These are phyloP conservation scores for Cerastis rubricosa DNA, from an alignment of 2,888 invertebrate species.

Conservation along the genomic window DNA sequence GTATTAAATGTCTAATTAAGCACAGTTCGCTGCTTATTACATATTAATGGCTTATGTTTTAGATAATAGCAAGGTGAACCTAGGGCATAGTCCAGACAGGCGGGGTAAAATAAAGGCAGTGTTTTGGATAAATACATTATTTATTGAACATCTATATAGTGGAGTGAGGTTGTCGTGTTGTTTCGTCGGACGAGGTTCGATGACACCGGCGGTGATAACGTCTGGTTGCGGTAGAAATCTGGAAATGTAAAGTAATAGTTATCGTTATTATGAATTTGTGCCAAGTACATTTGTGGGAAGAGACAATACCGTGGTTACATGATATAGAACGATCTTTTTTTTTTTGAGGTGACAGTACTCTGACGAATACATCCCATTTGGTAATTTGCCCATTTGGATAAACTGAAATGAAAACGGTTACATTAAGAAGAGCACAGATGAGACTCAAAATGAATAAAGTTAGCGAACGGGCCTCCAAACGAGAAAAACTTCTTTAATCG, in stretches of 20 bases:
- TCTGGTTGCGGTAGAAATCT: constrained; percentile 75
- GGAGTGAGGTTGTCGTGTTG: constrained; percentile 69
- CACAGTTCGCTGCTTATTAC: constrained; percentile 8
- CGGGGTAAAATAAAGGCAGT: constrained; percentile 46
- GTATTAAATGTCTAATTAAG: constrained; percentile 23
- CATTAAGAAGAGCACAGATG: neutral
- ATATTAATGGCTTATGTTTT: constrained; percentile 17
- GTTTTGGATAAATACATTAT: constrained; percentile 48
- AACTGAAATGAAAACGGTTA: neutral
- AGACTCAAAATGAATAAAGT: neutral
- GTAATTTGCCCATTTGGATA: no score
- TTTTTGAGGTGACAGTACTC: neutral
- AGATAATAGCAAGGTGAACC: constrained; percentile 28
- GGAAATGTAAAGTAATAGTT: constrained; percentile 68
- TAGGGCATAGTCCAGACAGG: constrained; percentile 13
- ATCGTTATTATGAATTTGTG: neutral
- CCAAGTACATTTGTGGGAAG: neutral
- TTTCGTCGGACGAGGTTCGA: constrained; percentile 69
- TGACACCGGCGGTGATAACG: constrained; percentile 69
- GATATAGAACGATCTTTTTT: neutral
- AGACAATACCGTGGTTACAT: neutral
- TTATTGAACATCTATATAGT: constrained; percentile 71
- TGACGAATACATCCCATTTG: no score
- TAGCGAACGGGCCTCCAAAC: neutral
- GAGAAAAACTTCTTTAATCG: neutral